phyloP scores from a whole-genome alignment of 2,888 invertebrate genomes.

The Rhagonycha fulva region DNA sequence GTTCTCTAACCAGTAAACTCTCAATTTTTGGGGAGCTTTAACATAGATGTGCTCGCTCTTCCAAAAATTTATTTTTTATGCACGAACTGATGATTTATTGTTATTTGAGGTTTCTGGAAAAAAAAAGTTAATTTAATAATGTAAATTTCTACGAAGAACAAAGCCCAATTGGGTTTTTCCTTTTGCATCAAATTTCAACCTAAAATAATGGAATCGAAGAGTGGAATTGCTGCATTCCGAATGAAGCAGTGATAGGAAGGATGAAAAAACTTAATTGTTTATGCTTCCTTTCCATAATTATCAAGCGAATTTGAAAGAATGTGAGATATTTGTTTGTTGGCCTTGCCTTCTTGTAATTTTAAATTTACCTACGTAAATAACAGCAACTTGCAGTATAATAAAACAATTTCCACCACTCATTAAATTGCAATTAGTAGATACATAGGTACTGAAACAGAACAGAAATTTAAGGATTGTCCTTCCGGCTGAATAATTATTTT shows the following conservation, averaged over 20 bases:
- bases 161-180: neutral
- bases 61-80: too few relatives aligned
- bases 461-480: neutral
- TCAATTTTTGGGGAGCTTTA: too few relatives aligned
- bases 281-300: neutral
- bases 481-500: neutral
- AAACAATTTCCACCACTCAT: neutral
- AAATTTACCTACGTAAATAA: neutral
- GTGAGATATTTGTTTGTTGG: neutral
- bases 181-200: neutral
- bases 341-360: neutral
- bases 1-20: too few relatives aligned
- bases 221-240: neutral
- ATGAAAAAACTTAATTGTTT: neutral
- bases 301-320: neutral
- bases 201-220: neutral
- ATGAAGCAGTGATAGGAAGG: too few relatives aligned
- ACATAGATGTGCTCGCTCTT: too few relatives aligned
- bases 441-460: neutral
- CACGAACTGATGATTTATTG: too few relatives aligned
- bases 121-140: too few relatives aligned
- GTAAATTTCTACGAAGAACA: neutral
- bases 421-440: too few relatives aligned
- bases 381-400: neutral
- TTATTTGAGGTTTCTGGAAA: too few relatives aligned